These are phyloP conservation scores for Dusona sp. DNA, from an alignment of 2,888 invertebrate species.

Conservation along the genomic window DNA sequence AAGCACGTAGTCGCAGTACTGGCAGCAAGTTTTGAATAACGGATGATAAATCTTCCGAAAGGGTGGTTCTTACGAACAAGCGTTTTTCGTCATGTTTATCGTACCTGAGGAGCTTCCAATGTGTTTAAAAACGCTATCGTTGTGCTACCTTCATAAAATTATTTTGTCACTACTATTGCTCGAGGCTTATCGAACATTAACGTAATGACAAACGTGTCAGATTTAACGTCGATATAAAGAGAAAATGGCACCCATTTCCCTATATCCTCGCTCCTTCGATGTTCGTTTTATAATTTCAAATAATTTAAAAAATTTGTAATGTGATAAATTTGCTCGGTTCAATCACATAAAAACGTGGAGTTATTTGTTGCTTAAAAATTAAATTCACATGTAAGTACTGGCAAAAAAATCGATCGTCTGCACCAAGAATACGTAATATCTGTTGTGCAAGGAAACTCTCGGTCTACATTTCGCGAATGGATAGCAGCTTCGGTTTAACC, in stretches of 20 bases:
- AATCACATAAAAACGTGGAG: neutral
- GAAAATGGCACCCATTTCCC: neutral
- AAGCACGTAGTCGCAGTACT: too few species aligned
- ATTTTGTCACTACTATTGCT: neutral
- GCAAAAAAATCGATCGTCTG: constrained; percentile 48
- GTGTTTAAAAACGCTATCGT: constrained; percentile 37
- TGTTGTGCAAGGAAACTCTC: constrained; percentile 54
- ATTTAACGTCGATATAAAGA: constrained; percentile 11
- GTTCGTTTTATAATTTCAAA: neutral
- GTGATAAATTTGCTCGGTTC: neutral
- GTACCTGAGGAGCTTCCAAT: constrained; percentile 20
- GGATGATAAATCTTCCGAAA: constrained; percentile 30
- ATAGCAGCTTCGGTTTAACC: constrained; percentile 78
- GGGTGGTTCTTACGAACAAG: constrained; percentile 28
- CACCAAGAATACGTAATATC: constrained; percentile 33
- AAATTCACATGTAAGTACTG: constrained; percentile 5
- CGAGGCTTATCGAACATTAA: neutral
- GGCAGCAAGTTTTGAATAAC: too few species aligned
- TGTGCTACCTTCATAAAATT: constrained; percentile 12
- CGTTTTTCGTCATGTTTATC: constrained; percentile 10
- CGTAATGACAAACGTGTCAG: constrained; percentile 20
- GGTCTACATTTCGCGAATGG: constrained; percentile 62
- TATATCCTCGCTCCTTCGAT: constrained; percentile 41
- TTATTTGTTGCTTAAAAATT: neutral
- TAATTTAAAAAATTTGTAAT: neutral